These are phyloP conservation scores for Muscina levida DNA, from an alignment of 2,888 invertebrate species.

Conservation along the genomic window DNA sequence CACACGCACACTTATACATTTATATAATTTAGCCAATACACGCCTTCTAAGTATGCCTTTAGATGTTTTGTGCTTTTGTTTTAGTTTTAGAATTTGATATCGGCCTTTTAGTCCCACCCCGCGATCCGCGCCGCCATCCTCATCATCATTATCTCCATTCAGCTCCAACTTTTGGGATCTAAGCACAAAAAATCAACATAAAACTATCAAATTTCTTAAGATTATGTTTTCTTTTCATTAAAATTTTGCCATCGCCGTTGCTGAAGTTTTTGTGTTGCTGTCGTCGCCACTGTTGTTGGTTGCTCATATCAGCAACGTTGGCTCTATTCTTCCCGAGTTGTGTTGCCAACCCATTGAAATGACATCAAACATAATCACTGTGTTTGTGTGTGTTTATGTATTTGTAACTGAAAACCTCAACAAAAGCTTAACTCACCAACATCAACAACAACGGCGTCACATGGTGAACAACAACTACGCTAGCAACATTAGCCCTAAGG, in stretches of 20 bases:
- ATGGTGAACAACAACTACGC: too few species aligned
- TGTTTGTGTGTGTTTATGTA: neutral
- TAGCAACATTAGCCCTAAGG: too few species aligned
- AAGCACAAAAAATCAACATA: neutral
- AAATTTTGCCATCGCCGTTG: neutral
- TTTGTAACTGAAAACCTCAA: conserved; percentile 24
- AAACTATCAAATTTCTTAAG: conserved; percentile 26
- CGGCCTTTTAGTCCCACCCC: neutral
- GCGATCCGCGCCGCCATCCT: neutral
- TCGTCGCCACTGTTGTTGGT: neutral
- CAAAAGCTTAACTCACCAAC: conserved; percentile 12
- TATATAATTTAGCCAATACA: too few species aligned
- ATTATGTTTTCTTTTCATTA: conserved; percentile 21
- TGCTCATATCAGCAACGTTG: conserved; percentile 4
- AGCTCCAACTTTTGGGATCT: neutral
- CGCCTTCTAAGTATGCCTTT: neutral
- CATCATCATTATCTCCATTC: neutral
- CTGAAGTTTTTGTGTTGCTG: neutral
- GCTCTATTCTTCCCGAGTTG: neutral
- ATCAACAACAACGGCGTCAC: neutral
- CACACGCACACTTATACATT: too few species aligned
- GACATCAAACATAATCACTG: neutral
- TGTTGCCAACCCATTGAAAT: conserved; percentile 23
- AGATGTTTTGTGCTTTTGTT: neutral
- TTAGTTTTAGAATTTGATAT: conserved; percentile 13